Base-by-base conservation (phyloP, 2,888 invertebrate species). In the Axea sp. region DNA sequence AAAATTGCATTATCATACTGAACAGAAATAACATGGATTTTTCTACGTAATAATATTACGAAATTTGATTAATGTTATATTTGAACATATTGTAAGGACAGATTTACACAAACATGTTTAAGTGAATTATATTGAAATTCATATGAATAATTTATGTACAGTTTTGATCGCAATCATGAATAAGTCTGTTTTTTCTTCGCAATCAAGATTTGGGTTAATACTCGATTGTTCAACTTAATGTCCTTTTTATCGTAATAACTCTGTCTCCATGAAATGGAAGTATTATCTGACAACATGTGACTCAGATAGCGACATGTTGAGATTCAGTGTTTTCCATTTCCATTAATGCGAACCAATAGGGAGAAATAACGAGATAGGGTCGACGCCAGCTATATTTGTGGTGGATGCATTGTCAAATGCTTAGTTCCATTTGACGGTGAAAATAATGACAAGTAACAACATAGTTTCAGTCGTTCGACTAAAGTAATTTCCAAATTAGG, bases 291-390 rank as follows among this genome's bases (percentile, higher is more conserved):
- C 57, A 62, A 67, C 60, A 55, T 53, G 67, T 73, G 67, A 73
- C 43, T 60, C 67, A 55, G 35, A 59, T 72, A 62, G 60, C 35
- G 35, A 28, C 57, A 41, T 47, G 60, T 55, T 49, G 59, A 65
- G 45, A 76, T 73, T 76, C 76, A 62, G 64, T 74, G 71, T 76
- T 74, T 76, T 76, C 73, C 64, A 74, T 68, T 64, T 72, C 73
- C 73, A 76, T 76, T 76, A 73, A 76, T 76, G 68, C 49, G 59
- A 69, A 60, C 69, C 67, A 74, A 76, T 72, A 68, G 60, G 68
- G 68, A 72, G 72, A 76, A 76, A 74, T 76, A 76, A 74, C 64
- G 68, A 76, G 76, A 72, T 76, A 74, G 71, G 69, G 74, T 68
- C 59, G 59, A 57, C 72, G 74, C 74, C 74, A 68, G 72, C 37